Evolutionary conservation across 2,888 invertebrate genomes (phyloP).

Genomic region (Parnassius smintheus): DNA sequence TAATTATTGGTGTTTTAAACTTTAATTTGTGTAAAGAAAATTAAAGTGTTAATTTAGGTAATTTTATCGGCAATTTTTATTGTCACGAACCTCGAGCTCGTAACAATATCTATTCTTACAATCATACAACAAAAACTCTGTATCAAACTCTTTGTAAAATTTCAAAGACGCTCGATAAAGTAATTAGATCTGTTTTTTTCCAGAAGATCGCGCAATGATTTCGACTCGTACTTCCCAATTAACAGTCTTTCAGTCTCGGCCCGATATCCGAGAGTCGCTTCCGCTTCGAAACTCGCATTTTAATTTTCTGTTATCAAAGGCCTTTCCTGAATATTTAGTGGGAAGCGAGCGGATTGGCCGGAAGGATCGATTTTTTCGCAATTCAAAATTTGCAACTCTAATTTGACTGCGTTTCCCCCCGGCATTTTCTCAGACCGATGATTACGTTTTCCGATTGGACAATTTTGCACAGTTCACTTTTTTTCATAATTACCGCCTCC

Average conservation of each 20-base stretch:
- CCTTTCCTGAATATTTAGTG: constrained; percentile 41
- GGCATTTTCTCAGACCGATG: constrained; percentile 33
- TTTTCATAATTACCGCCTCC: too few species aligned
- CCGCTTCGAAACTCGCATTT: constrained; percentile 49
- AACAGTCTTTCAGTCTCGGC: constrained; percentile 32
- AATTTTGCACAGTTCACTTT: too few species aligned
- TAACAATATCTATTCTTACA: too few species aligned
- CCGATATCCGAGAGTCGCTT: constrained; percentile 50
- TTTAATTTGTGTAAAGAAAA: too few species aligned
- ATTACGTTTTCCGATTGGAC: constrained; percentile 32
- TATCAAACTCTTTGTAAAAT: too few species aligned
- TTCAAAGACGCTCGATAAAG: background rate
- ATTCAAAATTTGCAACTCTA: constrained; percentile 43
- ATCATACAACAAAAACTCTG: too few species aligned
- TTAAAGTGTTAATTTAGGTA: too few species aligned
- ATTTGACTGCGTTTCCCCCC: constrained; percentile 31
- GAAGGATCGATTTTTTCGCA: constrained; percentile 65
- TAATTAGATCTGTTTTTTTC: constrained; percentile 12
- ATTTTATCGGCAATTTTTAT: too few species aligned
- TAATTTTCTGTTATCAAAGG: constrained; percentile 51
- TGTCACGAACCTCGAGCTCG: too few species aligned
- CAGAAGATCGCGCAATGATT: constrained; percentile 24
- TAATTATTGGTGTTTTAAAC: too few species aligned
- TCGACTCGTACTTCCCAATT: constrained; percentile 37
- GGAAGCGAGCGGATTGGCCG: constrained; percentile 53